phyloP scores from a whole-genome alignment of 2,797 vertebrate genomes.

The Eulemur mongoz region DNA sequence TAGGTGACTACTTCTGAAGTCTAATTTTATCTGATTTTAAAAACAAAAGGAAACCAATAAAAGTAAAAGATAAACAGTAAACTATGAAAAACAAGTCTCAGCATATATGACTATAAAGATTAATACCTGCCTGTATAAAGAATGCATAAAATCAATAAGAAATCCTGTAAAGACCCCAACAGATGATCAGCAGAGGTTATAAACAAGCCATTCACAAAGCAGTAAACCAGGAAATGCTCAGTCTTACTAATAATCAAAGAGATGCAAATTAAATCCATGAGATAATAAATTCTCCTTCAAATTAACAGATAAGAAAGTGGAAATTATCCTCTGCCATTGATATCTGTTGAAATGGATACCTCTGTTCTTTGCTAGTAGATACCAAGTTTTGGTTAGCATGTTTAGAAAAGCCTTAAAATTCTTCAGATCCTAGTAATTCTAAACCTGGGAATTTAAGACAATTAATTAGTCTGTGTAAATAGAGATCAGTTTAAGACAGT shows the following conservation, averaged over 20 bases:
- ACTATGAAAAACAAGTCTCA: neutral
- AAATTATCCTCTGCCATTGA: neutral
- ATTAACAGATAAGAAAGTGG: neutral
- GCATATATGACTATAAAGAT: neutral
- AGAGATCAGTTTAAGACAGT: neutral
- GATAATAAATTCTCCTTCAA: neutral
- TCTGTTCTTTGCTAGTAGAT: neutral
- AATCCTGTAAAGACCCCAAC: neutral
- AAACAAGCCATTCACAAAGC: neutral
- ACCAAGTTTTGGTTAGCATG: neutral
- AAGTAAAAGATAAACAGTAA: neutral
- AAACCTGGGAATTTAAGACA: neutral
- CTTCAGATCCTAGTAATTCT: neutral
- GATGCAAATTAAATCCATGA: neutral
- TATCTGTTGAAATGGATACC: neutral
- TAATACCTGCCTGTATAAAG: neutral
- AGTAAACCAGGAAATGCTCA: neutral
- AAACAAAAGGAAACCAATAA: neutral
- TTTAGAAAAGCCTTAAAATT: neutral
- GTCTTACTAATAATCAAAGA: neutral
- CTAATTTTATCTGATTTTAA: neutral
- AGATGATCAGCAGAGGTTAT: neutral
- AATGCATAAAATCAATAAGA: neutral
- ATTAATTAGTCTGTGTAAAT: too few relatives aligned
- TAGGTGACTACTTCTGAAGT: neutral